Base-by-base conservation (phyloP, 2,113 vertebrate genomes). In the Capreolus pygargus region DNA sequence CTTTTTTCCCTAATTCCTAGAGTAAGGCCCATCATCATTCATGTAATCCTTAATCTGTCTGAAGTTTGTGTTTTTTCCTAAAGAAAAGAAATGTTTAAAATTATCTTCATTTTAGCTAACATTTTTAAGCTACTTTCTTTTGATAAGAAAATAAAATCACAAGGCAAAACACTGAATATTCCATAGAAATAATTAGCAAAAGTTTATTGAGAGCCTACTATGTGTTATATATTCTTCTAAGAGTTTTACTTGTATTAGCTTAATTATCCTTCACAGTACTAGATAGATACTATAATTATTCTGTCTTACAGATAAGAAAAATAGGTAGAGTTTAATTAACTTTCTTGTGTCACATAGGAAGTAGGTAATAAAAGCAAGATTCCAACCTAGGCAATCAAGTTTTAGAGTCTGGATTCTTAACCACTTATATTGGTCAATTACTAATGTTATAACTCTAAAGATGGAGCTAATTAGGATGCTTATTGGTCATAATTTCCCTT, bases 291-390 rank as follows among this genome's bases (percentile, higher is more conserved):
- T 70, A 70, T 91, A 83, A 25, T 90, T 97, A 91, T 39, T 21
- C 16, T 96, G 10, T 70, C 36, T 95, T 94, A 76, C 19, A 88
- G 84, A 36, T 92, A 93, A 93, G 86, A 90, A 84, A 92, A 98
- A 89, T 91, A 84, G 21, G 54, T 89, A 96, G 43, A 64, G 33
- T 92, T 95, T 97, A 96, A 97, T 90, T 96, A 94, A 96, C 39
- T 94, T 97, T 70, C 79, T 43, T 54, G 3, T 95, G 57, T 89
- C 57, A 86, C 12, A 45, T 17, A 91, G 67, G 47, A 64, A 55
- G 4, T 76, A 78, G 88, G 55, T 54, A 79, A 96, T 88, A 74
- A 95, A 96, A 97, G 47, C 21, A 91, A 70, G 33, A 96, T 93
- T 95, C 57, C 55, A 91, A 95, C 33, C 55, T 70, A 92, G 39